Base-by-base conservation (phyloP, 2,797 vertebrate genomes). In the Tokudaia tokunoshimensis region DNA sequence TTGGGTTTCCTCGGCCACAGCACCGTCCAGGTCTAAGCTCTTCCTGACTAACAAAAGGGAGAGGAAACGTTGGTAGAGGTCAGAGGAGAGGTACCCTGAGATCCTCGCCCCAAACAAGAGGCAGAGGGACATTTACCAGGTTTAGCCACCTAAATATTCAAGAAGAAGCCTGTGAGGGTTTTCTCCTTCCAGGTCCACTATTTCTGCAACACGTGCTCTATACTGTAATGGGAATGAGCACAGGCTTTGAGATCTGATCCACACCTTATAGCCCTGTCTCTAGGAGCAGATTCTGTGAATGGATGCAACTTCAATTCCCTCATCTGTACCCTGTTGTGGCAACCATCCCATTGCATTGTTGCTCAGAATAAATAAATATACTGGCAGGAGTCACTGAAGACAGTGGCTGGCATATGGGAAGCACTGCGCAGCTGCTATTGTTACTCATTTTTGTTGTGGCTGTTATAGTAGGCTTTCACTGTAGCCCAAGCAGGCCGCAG, bases 231-330 rank as follows among this genome's bases (percentile, higher is more conserved):
- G 59, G 55, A 22, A 61, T 59, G 75, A 92, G 24, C 55, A 61
- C 61, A 17, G 86, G 74, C 57, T 84, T 34, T 76, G 88, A 94
- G 24, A 31, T 41, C 26, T 29, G 24, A 91, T 15, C 37, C 6
- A 2, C 10, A 52, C 76, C 34, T 59, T 67, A 24, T 67, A 87
- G 59, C n/a, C 50, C 81, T 34, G 65, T 75, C 14, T 90, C 41
- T 89, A 57, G 20, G n/a, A 95, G n/a, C 29, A 86, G 90, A 70
- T 74, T 88, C 52, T 74, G 87, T 63, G 41, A 94, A 94, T 19
- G 44, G 11, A 65, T 44, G 34, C 34, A 37, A 65, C 57, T 63
- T 93, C 20, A 26, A 8, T 80, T 81, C 92, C 44, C 67, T 91
- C 75, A 85, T 85, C 17, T 59, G 19, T 14, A 52, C 17, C 9